A percentile compares a stretch with the other conserved stretches of the same genome.
These are phyloP conservation scores for Chironex yamaguchii DNA, from an alignment of 30 jellyfish, hydroid and myxozoan species.

Conservation along the genomic window DNA sequence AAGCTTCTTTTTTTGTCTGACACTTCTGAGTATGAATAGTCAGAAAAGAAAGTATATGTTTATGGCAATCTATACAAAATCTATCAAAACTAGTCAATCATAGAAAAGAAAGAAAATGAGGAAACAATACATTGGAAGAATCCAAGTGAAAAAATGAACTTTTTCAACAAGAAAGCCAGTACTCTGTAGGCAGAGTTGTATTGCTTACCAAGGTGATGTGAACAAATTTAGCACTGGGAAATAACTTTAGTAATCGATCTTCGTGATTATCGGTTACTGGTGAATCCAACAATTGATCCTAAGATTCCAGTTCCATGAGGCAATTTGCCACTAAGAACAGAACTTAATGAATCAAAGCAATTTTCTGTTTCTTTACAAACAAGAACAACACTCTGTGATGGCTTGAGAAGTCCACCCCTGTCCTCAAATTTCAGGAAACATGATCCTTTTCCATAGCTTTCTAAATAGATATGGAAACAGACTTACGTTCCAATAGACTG, in stretches of 20 bases:
- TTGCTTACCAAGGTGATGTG: conserved; percentile 22
- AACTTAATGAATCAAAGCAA: background rate
- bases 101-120: no score
- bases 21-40: no score
- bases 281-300: conserved; percentile 28
- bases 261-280: conserved; percentile 2
- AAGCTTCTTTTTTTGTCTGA: no score
- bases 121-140: no score
- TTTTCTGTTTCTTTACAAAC: conserved; percentile 27
- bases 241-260: background rate
- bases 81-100: no score
- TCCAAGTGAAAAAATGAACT: no score
- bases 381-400: conserved; percentile 1
- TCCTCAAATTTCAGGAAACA: background rate
- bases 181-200: no score
- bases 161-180: no score
- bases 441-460: background rate
- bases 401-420: conserved; percentile 41
- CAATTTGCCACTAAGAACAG: background rate
- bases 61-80: no score
- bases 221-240: conserved; percentile 1
- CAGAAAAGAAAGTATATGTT: no score
- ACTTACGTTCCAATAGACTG: no score
- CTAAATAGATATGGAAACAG: conserved; percentile 21
- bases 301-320: conserved; percentile 27